Evolutionary conservation across 2,113 vertebrate genomes (phyloP), one percentile per base, ranked within the genome.

Genomic region (Gulo gulo): DNA sequence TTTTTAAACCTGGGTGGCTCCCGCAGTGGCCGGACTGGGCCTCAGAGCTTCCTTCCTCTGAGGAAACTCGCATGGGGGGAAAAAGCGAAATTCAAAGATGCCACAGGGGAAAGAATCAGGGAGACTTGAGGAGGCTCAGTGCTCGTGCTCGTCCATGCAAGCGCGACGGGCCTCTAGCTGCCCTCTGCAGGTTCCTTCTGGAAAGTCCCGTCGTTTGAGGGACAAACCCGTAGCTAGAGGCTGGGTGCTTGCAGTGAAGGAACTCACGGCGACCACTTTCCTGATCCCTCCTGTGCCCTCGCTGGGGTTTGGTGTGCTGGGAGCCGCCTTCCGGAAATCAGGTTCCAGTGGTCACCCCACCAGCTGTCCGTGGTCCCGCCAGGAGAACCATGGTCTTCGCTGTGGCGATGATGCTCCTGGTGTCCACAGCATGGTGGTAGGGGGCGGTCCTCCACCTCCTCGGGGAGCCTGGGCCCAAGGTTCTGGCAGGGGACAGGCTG

Each of bases 181-280:
- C 34, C 29, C 55, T 69, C 21, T 36, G 12, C n/a, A 23, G 50
- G 47, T 45, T 90, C 45, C 55, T 83, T 55, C 59, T 24, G 21
- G 23, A 67, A 59, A 59, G 39, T 67, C n/a, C 47, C 1, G 13
- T n/a, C 42, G 24, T 23, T 18, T 6, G 13, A 39, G 34, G 65
- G 55, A 10, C 24, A 24, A 13, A 50, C 12, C 52, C 7, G 4
- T 36, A 21, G 8, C 42, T 47, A 29, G 7, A 29, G 26, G 39
- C 14, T 8, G 42, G 7, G 14, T 76, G 74, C 14, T 76, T 26
- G 24, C 24, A 13, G 73, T 4, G 14, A 45, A 76, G 24, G 24
- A 14, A 16, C 0, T 1, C 34, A 18, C 6, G 26, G 59, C 1
- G 0, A 24, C 18, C 0, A 1, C 12, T 12, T 12, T 21, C 34